Evolutionary conservation across 1,140 invertebrate species (phyloP).

Genomic region (Maconellicoccus hirsutus): DNA sequence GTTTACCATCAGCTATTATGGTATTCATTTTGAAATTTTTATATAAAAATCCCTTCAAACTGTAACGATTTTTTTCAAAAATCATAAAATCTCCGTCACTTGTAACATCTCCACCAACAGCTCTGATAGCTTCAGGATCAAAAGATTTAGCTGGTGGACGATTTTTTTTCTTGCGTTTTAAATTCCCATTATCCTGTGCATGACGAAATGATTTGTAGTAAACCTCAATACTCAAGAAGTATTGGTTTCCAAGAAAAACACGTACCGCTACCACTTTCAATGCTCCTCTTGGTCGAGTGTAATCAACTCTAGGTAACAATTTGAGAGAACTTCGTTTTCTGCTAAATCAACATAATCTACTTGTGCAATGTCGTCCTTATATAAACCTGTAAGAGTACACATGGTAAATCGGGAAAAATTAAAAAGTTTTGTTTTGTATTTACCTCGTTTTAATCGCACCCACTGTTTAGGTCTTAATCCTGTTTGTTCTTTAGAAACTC

Average conservation of each 20-base stretch:
- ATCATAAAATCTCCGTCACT: conserved; percentile 93
- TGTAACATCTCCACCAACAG: conserved; percentile 90
- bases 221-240: neutral
- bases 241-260: neutral
- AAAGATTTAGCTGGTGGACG: conserved; percentile 84
- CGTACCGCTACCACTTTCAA: conserved; percentile 53
- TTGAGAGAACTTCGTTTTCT: conserved; percentile 92
- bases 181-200: conserved; percentile 61
- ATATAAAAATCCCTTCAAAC: conserved; percentile 86
- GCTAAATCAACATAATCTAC: conserved; percentile 82
- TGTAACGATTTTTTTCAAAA: conserved; percentile 93
- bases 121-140: conserved; percentile 85
- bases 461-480: conserved; percentile 86
- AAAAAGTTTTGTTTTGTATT: neutral
- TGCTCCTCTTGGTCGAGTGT: conserved; percentile 77
- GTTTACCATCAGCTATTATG: conserved; percentile 66
- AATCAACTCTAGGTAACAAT: conserved; percentile 90
- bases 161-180: conserved; percentile 75
- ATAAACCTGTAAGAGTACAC: conserved; percentile 51
- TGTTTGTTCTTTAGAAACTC: conserved; percentile 88
- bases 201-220: too few relatives aligned
- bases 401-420: too few relatives aligned
- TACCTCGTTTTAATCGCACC: conserved; percentile 79
- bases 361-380: conserved; percentile 96
- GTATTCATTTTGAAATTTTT: conserved; percentile 91